Conservation (phyloP, 2,797 vertebrate species). For the Mus minutoides region DNA sequence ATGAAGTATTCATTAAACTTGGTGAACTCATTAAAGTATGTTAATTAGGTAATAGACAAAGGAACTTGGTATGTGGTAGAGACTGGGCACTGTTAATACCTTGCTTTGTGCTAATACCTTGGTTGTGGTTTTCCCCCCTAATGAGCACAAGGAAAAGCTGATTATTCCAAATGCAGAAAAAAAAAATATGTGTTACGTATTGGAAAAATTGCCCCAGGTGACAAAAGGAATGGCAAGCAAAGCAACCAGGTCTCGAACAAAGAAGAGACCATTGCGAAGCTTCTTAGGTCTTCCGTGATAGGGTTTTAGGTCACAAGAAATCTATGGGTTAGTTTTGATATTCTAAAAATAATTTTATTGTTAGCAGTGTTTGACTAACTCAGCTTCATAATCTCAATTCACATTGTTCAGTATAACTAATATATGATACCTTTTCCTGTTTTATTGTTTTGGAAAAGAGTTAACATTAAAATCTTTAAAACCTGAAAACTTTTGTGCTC, state of each 20-base stretch:
- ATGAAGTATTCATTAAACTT: conserved; percentile 85
- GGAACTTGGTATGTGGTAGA: conserved; percentile 85
- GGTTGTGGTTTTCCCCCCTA: conserved; percentile 85
- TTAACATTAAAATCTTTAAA: conserved; percentile 47
- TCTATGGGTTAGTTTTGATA: conserved; percentile 75
- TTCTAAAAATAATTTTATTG: conserved; percentile 72
- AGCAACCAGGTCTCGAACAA: conserved; percentile 83
- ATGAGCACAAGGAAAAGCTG: conserved; percentile 89
- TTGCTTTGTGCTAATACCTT: conserved; percentile 87
- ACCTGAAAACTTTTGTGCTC: conserved; percentile 1
- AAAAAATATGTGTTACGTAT: conserved; percentile 85
- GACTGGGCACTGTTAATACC: conserved; percentile 88
- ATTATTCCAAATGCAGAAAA: conserved; percentile 86
- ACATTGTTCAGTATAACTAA: background rate
- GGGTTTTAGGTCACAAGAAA: conserved; percentile 73
- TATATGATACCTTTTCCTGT: conserved; percentile 5
- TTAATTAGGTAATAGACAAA: conserved; percentile 88
- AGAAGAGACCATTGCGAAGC: conserved; percentile 84
- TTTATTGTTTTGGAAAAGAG: conserved; percentile 17
- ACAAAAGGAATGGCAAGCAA: conserved; percentile 85
- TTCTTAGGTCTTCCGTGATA: conserved; percentile 72
- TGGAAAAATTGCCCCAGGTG: conserved; percentile 89
- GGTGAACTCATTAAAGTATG: conserved; percentile 88
- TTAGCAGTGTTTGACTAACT: background rate
- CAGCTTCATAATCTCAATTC: conserved; percentile 57